phyloP scores from a whole-genome alignment of 2,888 invertebrate species.

The Hedychridium roseum region DNA sequence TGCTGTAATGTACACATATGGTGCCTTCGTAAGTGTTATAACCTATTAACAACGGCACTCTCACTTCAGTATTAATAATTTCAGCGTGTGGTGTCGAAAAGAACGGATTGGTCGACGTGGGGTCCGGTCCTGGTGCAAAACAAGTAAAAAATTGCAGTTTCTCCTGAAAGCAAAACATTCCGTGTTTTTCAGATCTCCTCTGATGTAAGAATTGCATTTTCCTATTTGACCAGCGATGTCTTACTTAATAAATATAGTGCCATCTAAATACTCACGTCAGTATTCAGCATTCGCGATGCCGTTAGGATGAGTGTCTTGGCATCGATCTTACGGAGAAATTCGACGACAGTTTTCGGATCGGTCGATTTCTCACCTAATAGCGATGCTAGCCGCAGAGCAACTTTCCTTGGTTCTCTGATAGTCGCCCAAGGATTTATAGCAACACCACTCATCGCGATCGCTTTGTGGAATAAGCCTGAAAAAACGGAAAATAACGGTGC shows the following conservation, averaged over 20 bases:
- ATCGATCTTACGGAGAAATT: slow-evolving; percentile 45
- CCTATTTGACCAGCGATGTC: neutral
- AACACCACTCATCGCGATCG: slow-evolving; percentile 50
- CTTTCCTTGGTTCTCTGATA: slow-evolving; percentile 20
- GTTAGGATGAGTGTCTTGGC: slow-evolving; percentile 27
- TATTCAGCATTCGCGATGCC: slow-evolving; percentile 19
- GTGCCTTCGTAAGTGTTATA: slow-evolving; percentile 45
- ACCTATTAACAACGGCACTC: slow-evolving; percentile 50
- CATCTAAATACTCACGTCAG: slow-evolving; percentile 22
- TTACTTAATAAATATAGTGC: no score
- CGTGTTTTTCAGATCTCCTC: neutral
- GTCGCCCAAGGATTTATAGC: slow-evolving; percentile 41
- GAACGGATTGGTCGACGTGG: slow-evolving; percentile 41
- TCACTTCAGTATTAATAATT: slow-evolving; percentile 27
- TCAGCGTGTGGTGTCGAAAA: slow-evolving; percentile 29
- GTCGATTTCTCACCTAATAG: slow-evolving; percentile 34
- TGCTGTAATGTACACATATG: no score
- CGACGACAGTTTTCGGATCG: slow-evolving; percentile 41
- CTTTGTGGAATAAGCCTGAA: slow-evolving; percentile 55
- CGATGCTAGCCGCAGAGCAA: slow-evolving; percentile 35
- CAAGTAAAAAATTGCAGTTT: neutral
- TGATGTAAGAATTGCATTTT: neutral
- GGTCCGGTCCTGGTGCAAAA: slow-evolving; percentile 42
- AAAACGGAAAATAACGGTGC: no score
- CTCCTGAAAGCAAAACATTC: slow-evolving; percentile 26